Evolutionary conservation across 2,797 vertebrate species (phyloP), one percentile per base, ranked within the genome.

Genomic region (Gambusia yucatana): DNA sequence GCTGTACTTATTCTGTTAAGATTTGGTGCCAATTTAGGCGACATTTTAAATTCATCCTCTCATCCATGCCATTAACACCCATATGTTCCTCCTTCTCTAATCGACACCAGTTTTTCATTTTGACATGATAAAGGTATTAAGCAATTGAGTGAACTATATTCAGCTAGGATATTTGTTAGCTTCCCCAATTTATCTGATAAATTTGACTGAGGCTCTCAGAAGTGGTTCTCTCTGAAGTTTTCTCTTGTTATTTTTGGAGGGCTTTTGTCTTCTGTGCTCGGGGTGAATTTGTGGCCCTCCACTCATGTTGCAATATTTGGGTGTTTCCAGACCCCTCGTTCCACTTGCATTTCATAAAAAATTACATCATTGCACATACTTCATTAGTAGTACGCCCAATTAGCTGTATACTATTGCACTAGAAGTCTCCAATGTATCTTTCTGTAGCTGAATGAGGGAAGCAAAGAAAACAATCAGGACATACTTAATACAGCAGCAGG

Each of bases 351-450:
- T 36, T 52, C 1, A 55, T 77, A 7, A 14, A 47, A 47, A 47
- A 17, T 4, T 1, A 47, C 16, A 17, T 17, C 17, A 6, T 47
- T 47, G 46, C 46, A 47, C 16, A 47, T 55, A 72, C 55, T 30
- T 71, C 69, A 25, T 77, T 71, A 63, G 17, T 25, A 25, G 55
- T 11, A 13, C 10, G 7, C 10, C 11, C 30, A 13, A 69, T 30
- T 13, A 9, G 0, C 20, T n/a, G 17, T n/a, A 33, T 70, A 59
- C 30, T 80, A 17, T 57, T 75, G 13, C 50, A 71, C 33, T 82
- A 73, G 67, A 25, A 78, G 25, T 80, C 33, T 16, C 20, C 43
- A 36, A 55, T 28, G 59, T 70, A 13, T 43, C 73, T 73, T 33
- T 76, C 25, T 7, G 57, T 47, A 4, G 28, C 10, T 25, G 44